Percentiles rank a stretch among this genome's conserved stretches.
phyloP scores from a whole-genome alignment of 2,113 vertebrate genomes.

The Xiphophorus couchianus region DNA sequence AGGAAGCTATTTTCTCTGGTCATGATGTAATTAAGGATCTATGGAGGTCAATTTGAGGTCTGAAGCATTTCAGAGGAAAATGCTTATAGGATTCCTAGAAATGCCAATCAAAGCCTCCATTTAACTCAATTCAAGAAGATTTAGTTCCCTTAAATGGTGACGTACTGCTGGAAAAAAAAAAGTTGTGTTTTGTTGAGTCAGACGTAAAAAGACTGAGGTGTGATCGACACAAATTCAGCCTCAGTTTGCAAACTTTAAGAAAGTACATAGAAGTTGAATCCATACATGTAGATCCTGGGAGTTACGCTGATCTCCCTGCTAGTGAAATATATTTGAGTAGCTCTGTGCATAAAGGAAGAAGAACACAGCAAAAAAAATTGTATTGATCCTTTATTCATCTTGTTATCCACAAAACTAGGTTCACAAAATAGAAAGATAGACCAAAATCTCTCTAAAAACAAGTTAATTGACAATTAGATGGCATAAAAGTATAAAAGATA shows the following conservation, averaged over 20 bases:
- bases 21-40: background rate
- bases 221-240: background rate
- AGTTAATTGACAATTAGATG: background rate
- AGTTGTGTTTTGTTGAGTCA: background rate
- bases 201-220: background rate
- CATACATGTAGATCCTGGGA: too few species aligned
- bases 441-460: background rate
- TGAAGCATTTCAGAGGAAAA: background rate
- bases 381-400: background rate
- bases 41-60: slow-evolving; percentile 12
- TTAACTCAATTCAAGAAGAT: background rate
- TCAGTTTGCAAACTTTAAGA: background rate
- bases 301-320: background rate
- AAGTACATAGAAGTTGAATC: too few species aligned
- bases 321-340: background rate
- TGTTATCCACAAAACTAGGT: background rate
- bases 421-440: background rate
- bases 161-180: background rate
- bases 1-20: background rate
- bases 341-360: background rate
- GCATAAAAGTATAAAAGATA: background rate
- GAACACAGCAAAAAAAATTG: background rate
- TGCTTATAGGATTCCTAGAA: background rate
- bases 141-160: background rate
- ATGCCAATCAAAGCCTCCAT: slow-evolving; percentile 2